Evolutionary conservation across 2,113 vertebrate genomes (phyloP), one percentile per base, ranked within the genome.

Genomic region (Delphinapterus leucas): DNA sequence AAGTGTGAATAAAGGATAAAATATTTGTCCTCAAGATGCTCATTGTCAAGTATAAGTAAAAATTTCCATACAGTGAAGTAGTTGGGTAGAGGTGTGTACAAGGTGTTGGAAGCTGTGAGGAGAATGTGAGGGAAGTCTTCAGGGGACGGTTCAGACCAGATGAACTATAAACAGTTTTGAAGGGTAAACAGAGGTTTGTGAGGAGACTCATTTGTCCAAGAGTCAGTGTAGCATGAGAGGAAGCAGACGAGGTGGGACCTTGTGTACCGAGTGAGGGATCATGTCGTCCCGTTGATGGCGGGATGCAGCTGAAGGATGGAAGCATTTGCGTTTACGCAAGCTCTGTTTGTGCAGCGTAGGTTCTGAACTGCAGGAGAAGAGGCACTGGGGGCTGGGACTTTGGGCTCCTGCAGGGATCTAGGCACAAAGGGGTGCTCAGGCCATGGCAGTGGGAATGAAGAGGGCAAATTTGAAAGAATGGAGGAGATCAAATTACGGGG

Each of bases 321-420:
- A 33, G 26, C 21, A 9, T 38, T 4, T 9, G 4, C 1, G 0
- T 21, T 58, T n/a, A 8, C 0, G 2, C 7, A 60, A 25, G 25
- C 25, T 89, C 58, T 68, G 21, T 23, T 5, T 26, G 13, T 47
- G 17, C 20, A 2, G 4, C 6, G 5, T 60, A 10, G 11, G 53
- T 71, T 73, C 70, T 73, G 63, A 84, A 33, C 20, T 41, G 49
- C 21, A 90, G 53, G 21, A 79, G 36, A 41, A 63, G 25, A 38
- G 73, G 55, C 21, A 1, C n/a, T 70, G 49, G 73, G 49, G 18
- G 15, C 47, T 41, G 15, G 65, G 49, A 44, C 38, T 53, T 79
- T 4, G n/a, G 65, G 10, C n/a, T 58, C 55, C 12, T 76, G 13
- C 21, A 47, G 49, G 21, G 49, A 20, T 74, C 26, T 58, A 4